Percentiles rank a stretch among this genome's conserved stretches.
phyloP scores from a whole-genome alignment of 1,140 invertebrate genomes.

The Mya arenaria region DNA sequence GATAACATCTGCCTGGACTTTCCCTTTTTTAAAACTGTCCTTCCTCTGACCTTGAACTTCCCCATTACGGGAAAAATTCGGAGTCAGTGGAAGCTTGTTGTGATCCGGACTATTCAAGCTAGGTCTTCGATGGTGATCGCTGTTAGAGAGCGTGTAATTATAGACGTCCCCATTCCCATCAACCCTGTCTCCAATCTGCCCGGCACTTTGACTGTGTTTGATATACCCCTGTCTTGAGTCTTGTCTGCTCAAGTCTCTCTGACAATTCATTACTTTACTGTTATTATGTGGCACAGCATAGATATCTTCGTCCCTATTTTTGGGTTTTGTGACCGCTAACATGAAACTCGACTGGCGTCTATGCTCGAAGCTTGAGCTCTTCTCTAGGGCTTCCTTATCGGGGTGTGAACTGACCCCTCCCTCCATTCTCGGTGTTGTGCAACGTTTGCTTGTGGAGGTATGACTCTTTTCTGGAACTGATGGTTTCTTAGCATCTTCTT shows the following conservation, averaged over 20 bases:
- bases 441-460: not conserved
- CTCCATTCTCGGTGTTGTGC: not conserved
- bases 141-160: slow-evolving; percentile 72
- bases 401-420: not conserved
- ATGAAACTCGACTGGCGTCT: slow-evolving; percentile 76
- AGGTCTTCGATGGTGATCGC: slow-evolving; percentile 72
- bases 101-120: slow-evolving; percentile 62
- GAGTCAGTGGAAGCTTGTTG: slow-evolving; percentile 62
- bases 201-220: not conserved
- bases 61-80: slow-evolving; percentile 62
- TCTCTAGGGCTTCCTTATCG: slow-evolving; percentile 42
- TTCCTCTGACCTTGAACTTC: slow-evolving; percentile 70
- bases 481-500: slow-evolving; percentile 37
- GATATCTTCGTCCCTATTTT: slow-evolving; percentile 49
- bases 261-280: slow-evolving; percentile 14
- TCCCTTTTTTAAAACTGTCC: slow-evolving; percentile 75
- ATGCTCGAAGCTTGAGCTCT: slow-evolving; percentile 68
- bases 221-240: slow-evolving; percentile 2
- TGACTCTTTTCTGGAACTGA: not conserved
- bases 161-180: slow-evolving; percentile 61
- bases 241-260: slow-evolving; percentile 31
- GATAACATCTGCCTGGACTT: slow-evolving; percentile 73
- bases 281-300: slow-evolving; percentile 63
- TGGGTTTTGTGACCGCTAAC: slow-evolving; percentile 68
- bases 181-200: slow-evolving; percentile 10